A percentile compares a stretch with the other conserved stretches of the same genome.
Conservation (phyloP, 2,888 invertebrate genomes). For the Portevinia maculata region DNA sequence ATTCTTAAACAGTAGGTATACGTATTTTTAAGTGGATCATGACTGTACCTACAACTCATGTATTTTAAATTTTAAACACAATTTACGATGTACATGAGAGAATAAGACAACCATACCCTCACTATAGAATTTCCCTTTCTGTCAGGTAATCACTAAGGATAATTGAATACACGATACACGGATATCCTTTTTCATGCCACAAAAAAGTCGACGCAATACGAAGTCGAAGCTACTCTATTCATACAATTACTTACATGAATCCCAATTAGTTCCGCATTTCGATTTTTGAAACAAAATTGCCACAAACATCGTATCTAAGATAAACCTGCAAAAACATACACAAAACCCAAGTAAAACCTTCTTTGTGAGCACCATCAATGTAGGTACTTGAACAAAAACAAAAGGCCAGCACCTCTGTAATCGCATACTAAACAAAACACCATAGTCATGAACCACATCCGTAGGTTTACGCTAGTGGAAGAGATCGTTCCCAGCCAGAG, state of each 20-base stretch:
- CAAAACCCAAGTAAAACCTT: constrained; percentile 7
- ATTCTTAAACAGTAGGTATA: too few relatives aligned
- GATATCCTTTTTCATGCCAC: too few relatives aligned
- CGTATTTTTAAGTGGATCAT: too few relatives aligned
- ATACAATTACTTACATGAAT: constrained; percentile 51
- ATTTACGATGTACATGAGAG: too few relatives aligned
- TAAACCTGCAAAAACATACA: constrained; percentile 13
- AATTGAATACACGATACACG: background rate
- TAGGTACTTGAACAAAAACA: constrained; percentile 26
- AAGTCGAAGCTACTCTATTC: constrained; percentile 5
- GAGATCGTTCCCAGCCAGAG: constrained; percentile 43
- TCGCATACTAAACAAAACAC: constrained; percentile 58
- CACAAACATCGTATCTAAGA: constrained; percentile 33
- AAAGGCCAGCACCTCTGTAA: constrained; percentile 45
- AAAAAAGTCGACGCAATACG: too few relatives aligned
- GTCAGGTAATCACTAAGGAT: background rate
- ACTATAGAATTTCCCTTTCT: background rate
- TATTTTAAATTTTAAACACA: too few relatives aligned
- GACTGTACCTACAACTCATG: too few relatives aligned
- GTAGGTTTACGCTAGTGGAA: constrained; percentile 29
- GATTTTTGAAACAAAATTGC: constrained; percentile 53
- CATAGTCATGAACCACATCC: constrained; percentile 54
- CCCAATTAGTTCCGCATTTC: constrained; percentile 62
- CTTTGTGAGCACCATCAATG: constrained; percentile 4
- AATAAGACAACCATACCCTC: too few relatives aligned